Percentiles rank a stretch among this genome's conserved stretches.
Conservation (phyloP, 2,797 vertebrate species). For the Anolis apletophallus region DNA sequence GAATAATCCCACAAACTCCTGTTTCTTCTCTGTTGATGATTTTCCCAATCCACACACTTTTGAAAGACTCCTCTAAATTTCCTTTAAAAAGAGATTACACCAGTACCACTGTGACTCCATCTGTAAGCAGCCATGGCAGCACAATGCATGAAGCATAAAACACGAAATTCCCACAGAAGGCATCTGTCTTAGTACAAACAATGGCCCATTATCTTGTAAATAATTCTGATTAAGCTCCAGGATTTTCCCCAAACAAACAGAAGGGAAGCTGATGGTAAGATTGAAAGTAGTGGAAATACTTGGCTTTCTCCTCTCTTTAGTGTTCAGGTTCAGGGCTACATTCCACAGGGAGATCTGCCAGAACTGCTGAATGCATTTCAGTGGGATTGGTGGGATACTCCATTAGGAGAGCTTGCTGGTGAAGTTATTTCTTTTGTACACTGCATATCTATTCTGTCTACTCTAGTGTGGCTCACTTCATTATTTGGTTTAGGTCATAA, state of each 20-base stretch:
- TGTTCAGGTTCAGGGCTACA: not conserved
- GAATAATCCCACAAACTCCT: not conserved
- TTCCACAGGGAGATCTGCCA: not conserved
- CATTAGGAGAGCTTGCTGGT: not conserved
- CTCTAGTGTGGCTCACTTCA: conserved; percentile 9
- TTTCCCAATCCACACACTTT: conserved; percentile 49
- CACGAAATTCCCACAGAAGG: conserved; percentile 83
- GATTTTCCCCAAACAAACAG: conserved; percentile 76
- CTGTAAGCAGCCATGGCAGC: conserved; percentile 77
- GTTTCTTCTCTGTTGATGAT: conserved; percentile 52
- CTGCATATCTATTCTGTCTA: conserved; percentile 5
- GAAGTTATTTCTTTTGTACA: conserved; percentile 50
- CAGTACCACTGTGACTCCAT: conserved; percentile 76
- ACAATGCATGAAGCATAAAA: conserved; percentile 78
- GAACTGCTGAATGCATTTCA: not conserved
- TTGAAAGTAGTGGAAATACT: conserved; percentile 60
- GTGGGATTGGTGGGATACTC: not conserved
- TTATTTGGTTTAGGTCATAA: conserved; percentile 54
- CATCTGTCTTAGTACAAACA: conserved; percentile 85
- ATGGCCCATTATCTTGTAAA: conserved; percentile 87
- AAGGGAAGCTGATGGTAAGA: conserved; percentile 66
- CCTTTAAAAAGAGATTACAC: conserved; percentile 67
- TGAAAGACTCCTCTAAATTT: conserved; percentile 70
- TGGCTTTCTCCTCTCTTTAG: conserved; percentile 56
- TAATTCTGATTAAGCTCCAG: conserved; percentile 85